Percentiles rank a stretch among this genome's conserved stretches.
Conservation (phyloP, 1,140 invertebrate genomes). For the Zaprionus capensis region DNA sequence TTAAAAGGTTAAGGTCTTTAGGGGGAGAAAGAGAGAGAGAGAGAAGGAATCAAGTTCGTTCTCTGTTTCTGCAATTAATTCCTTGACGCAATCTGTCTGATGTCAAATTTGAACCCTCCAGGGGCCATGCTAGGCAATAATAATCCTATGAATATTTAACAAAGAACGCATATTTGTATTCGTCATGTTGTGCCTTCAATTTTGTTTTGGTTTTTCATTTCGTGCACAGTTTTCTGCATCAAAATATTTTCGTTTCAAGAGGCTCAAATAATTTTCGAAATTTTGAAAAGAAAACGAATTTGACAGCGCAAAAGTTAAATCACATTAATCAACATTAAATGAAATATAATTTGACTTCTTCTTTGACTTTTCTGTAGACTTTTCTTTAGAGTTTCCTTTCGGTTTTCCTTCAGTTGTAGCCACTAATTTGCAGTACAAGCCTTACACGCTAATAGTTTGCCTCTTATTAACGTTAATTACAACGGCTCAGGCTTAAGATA, state of each 20-base stretch:
- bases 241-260: too few species aligned
- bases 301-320: not conserved
- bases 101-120: conserved; percentile 1
- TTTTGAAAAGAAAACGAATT: too few species aligned
- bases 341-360: not conserved
- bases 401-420: not conserved
- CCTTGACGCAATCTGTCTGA: not conserved
- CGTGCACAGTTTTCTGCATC: too few species aligned
- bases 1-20: not conserved
- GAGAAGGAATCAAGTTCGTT: not conserved
- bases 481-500: conserved; percentile 57
- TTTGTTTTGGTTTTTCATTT: too few species aligned
- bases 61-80: not conserved
- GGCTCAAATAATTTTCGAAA: too few species aligned
- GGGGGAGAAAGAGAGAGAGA: too few species aligned
- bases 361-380: not conserved
- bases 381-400: not conserved
- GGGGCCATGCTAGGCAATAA: not conserved
- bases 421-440: not conserved
- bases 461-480: conserved; percentile 70
- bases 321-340: conserved; percentile 13
- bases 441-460: conserved; percentile 16
- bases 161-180: not conserved
- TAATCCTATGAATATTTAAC: conserved; percentile 5
- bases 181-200: too few species aligned